phyloP scores from a whole-genome alignment of 2,888 invertebrate species.

The Acanthosepion esculentum region DNA sequence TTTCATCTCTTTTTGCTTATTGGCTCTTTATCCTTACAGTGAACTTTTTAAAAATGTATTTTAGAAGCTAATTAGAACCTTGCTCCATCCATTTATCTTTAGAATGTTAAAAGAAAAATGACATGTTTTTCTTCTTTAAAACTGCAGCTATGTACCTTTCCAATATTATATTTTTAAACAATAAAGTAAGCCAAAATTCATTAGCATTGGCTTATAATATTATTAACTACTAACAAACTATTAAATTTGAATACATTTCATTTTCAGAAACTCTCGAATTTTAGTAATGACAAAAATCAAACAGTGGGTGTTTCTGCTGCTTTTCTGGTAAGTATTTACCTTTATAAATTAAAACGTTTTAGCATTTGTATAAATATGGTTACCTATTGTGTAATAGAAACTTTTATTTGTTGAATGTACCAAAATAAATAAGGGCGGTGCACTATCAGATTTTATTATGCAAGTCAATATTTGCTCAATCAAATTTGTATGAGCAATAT shows the following conservation, averaged over 20 bases:
- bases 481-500: too few relatives aligned
- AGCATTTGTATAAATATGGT: background rate
- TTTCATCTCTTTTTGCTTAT: background rate
- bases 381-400: background rate
- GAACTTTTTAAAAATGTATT: background rate
- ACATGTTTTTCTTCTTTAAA: background rate
- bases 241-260: background rate
- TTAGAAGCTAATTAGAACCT: background rate
- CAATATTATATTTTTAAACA: background rate
- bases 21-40: background rate
- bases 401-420: background rate
- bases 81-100: background rate
- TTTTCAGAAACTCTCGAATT: slow-evolving; percentile 57
- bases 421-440: background rate
- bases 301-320: slow-evolving; percentile 73
- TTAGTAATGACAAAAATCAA: slow-evolving; percentile 60
- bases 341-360: slow-evolving; percentile 34
- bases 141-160: background rate
- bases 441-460: too few relatives aligned
- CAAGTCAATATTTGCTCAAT: too few relatives aligned
- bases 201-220: background rate
- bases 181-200: background rate
- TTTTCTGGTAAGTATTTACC: slow-evolving; percentile 67
- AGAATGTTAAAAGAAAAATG: background rate
- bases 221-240: background rate